Evolutionary conservation across 2,113 vertebrate genomes (phyloP).

Genomic region (Brachirus orientalis): DNA sequence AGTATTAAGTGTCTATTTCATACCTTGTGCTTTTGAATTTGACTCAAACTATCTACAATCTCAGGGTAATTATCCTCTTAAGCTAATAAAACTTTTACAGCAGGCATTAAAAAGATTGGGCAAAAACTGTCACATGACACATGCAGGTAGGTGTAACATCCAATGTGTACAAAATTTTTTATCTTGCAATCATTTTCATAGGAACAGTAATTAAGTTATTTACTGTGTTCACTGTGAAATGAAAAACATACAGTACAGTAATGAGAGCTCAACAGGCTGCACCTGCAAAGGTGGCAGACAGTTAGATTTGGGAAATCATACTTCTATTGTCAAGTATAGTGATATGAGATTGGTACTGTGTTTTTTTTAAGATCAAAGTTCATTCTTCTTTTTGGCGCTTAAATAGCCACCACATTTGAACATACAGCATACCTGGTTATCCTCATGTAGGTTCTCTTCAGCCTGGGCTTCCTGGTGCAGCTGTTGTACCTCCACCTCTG

Average conservation of each 20-base stretch:
- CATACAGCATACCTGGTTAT: no score
- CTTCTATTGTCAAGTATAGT: no score
- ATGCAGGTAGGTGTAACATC: not conserved
- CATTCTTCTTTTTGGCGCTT: no score
- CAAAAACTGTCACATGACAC: not conserved
- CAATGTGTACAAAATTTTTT: not conserved
- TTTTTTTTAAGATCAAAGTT: no score
- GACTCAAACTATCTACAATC: no score
- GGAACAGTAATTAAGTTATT: not conserved
- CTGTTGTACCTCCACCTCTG: slow-evolving; percentile 47
- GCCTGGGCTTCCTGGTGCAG: slow-evolving; percentile 41
- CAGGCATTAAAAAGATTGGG: not conserved
- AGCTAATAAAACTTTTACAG: no score
- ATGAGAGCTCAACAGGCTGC: not conserved
- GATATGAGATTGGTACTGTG: not conserved
- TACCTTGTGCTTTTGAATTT: no score
- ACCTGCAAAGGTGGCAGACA: not conserved
- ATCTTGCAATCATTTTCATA: not conserved
- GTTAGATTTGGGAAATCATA: not conserved
- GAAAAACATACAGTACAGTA: not conserved
- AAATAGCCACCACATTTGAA: no score
- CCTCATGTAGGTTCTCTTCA: slow-evolving; percentile 33
- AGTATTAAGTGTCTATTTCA: no score
- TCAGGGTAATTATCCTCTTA: no score
- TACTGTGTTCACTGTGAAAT: not conserved